These are phyloP conservation scores for Scatophagus argus DNA, from an alignment of 2,113 vertebrate genomes.

Conservation along the genomic window DNA sequence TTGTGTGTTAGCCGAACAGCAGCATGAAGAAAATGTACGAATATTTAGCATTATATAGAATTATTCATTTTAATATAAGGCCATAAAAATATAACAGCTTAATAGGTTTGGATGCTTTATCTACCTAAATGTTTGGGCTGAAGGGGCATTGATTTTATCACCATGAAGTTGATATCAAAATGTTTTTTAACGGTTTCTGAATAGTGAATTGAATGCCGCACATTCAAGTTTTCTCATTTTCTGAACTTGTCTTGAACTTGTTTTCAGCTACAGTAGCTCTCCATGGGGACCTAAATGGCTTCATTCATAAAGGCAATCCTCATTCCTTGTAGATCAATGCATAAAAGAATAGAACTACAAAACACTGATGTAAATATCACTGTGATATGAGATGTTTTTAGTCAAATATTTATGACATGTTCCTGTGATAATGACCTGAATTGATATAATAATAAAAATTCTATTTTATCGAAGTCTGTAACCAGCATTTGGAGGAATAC, in stretches of 20 bases:
- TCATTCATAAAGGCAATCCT: slow-evolving; percentile 34
- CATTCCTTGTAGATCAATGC: background rate
- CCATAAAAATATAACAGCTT: background rate
- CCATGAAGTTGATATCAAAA: background rate
- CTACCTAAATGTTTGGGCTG: background rate
- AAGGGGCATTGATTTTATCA: background rate
- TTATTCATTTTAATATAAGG: background rate
- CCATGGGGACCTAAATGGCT: slow-evolving; percentile 22
- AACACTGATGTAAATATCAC: background rate
- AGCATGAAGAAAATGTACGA: slow-evolving; percentile 14
- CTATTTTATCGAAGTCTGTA: background rate
- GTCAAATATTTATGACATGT: background rate
- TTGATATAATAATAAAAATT: background rate
- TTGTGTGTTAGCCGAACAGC: slow-evolving; percentile 29
- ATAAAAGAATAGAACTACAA: background rate
- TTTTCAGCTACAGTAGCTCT: background rate
- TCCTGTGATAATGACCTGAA: background rate
- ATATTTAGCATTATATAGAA: background rate
- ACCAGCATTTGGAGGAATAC: background rate
- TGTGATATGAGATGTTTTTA: background rate
- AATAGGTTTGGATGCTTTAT: too few relatives aligned
- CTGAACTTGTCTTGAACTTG: background rate
- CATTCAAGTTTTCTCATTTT: background rate
- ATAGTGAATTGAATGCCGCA: background rate
- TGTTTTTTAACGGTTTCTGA: background rate